Conservation (phyloP, 2,113 vertebrate species). For the Delphinus delphis region DNA sequence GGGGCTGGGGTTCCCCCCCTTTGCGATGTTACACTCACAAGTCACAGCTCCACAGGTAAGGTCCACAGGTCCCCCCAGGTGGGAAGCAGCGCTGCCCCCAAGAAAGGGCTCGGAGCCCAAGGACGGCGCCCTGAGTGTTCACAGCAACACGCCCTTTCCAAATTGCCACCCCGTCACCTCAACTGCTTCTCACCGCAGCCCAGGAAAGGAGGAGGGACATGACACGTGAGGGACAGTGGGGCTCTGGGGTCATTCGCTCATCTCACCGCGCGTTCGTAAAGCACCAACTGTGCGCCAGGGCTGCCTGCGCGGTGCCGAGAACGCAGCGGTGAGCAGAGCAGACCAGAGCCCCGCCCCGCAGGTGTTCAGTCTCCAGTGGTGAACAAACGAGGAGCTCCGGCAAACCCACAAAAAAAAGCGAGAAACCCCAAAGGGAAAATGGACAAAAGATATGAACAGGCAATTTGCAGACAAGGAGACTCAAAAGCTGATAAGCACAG, state of each 20-base stretch:
- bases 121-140: accelerated
- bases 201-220: not conserved
- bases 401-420: not conserved
- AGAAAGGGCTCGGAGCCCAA: not conserved
- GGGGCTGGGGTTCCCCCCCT: accelerated
- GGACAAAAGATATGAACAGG: not conserved
- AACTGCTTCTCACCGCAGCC: not conserved
- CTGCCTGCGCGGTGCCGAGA: not conserved
- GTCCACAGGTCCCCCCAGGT: not conserved
- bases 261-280: not conserved
- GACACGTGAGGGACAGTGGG: not conserved
- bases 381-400: not conserved
- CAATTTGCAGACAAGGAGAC: not conserved
- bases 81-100: not conserved
- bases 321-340: not conserved
- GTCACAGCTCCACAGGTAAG: not conserved
- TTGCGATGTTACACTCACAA: accelerated
- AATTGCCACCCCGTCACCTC: accelerated
- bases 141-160: not conserved
- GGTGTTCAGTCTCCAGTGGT: not conserved
- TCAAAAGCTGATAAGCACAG: not conserved
- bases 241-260: not conserved
- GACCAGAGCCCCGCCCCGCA: accelerated
- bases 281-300: not conserved
- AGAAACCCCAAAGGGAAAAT: not conserved